Percentiles rank a stretch among this genome's conserved stretches.
Evolutionary conservation across 2,888 invertebrate genomes (phyloP).

Genomic region (Dorcus parallelipipedus): DNA sequence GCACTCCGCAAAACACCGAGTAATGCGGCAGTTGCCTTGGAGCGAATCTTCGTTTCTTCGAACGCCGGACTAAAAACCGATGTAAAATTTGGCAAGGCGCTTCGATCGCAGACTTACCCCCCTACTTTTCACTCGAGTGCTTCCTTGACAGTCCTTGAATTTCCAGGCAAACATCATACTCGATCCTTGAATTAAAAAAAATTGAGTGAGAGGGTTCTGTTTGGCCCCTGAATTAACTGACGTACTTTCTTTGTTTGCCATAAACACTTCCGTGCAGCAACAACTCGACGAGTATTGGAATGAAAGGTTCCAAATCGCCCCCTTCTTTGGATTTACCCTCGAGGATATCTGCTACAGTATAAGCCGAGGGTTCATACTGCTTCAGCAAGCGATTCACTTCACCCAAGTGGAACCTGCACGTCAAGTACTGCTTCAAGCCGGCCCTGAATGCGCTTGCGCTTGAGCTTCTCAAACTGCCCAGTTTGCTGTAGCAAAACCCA

Average conservation of each 20-base stretch:
- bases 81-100: background rate
- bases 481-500: no score
- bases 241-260: constrained; percentile 56
- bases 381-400: no score
- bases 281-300: constrained; percentile 50
- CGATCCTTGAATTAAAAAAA: constrained; percentile 32
- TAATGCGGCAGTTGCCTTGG: background rate
- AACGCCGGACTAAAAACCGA: background rate
- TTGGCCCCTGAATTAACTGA: background rate
- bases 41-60: background rate
- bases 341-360: no score
- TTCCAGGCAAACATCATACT: constrained; percentile 35
- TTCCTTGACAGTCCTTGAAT: background rate
- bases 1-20: background rate
- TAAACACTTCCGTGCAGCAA: constrained; percentile 52
- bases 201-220: background rate
- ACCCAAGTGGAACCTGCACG: no score
- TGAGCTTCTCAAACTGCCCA: no score
- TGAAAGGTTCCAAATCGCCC: constrained; percentile 25
- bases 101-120: constrained; percentile 7
- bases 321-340: no score
- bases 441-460: no score
- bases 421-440: no score
- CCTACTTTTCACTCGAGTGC: background rate
- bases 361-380: no score